These are phyloP conservation scores for Desoria tigrina DNA, from an alignment of 2,888 invertebrate species.

Conservation along the genomic window DNA sequence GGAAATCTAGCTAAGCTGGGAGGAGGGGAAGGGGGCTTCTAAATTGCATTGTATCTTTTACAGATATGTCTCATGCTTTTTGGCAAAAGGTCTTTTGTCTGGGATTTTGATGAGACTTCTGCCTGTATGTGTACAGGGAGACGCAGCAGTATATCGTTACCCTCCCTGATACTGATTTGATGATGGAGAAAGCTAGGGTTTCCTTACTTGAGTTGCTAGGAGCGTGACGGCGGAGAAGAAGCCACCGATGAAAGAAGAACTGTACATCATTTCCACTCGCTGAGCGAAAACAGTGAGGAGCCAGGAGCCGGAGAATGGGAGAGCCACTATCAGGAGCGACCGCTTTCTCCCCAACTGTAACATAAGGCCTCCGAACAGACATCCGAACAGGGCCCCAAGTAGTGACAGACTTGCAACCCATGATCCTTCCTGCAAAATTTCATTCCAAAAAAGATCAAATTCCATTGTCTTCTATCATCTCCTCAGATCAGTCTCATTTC, in stretches of 20 bases:
- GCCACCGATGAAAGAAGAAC: slow-evolving; percentile 81
- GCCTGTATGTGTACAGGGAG: too few species aligned
- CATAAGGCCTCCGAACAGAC: slow-evolving; percentile 74
- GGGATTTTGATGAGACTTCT: too few species aligned
- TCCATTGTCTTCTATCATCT: background rate
- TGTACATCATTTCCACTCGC: slow-evolving; percentile 76
- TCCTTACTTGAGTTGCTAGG: slow-evolving; percentile 70
- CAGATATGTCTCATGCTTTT: too few species aligned
- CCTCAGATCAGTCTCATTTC: too few species aligned
- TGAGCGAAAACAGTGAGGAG: slow-evolving; percentile 75
- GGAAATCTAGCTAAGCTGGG: too few species aligned
- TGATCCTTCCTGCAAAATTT: slow-evolving; percentile 69
- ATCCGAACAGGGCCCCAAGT: slow-evolving; percentile 77
- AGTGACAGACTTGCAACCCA: slow-evolving; percentile 80
- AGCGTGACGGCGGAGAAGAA: slow-evolving; percentile 76
- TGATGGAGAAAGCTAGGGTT: background rate
- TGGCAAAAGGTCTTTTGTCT: too few species aligned
- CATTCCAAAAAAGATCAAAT: slow-evolving; percentile 12
- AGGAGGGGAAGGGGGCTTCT: too few species aligned
- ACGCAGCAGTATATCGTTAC: too few species aligned
- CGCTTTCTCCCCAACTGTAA: slow-evolving; percentile 73
- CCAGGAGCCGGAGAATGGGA: slow-evolving; percentile 79
- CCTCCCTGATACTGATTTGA: background rate
- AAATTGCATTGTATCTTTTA: too few species aligned
- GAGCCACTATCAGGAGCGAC: slow-evolving; percentile 70